Evolutionary conservation across 2,888 invertebrate genomes (phyloP), one percentile per base, ranked within the genome.

Genomic region (Macrophya annulata): DNA sequence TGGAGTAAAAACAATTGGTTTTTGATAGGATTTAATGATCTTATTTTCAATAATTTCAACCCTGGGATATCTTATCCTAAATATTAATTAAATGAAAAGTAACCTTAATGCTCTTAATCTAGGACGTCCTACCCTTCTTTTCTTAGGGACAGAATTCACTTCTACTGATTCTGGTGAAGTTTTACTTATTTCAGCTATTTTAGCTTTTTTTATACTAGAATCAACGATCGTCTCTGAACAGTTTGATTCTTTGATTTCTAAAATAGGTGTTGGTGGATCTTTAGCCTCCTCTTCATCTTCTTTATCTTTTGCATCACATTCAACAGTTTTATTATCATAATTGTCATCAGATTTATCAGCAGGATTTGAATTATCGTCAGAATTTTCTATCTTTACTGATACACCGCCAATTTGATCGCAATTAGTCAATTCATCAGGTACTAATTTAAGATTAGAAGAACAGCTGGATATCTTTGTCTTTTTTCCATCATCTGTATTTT

Each of bases 311-410:
- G 48, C 48, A 21, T 68, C 31, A 55, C 77, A 84, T 37, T 86
- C 55, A 40, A 77, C 85, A 85, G 74, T 59, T 86, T 94, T 94
- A 84, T 93, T 93, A 76, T 93, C 95, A 86, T 31, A 31, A 31
- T 95, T 95, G 0, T 94, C 93, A 86, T 94, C 95, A 2, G 94
- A 94, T 89, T 95, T 95, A 86, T 95, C 95, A 5, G 89, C 87
- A 17, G 85, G 82, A 68, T 92, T 92, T 0, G 89, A 90, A 86
- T 91, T 90, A 76, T 93, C 93, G 81, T 93, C 92, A 3, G 90
- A 91, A 84, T 89, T 91, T 86, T 93, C 93, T 77, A 93, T 92
- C 86, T 93, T 93, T n/a, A 93, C 93, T 3, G 92, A 93, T 15
- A 93, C 92, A 17, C 93, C 93, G n/a, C 92, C 90, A 71, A 93